A percentile compares a stretch with the other conserved stretches of the same genome.
Conservation (phyloP, 2,113 vertebrate genomes). For the Apteryx owenii region DNA sequence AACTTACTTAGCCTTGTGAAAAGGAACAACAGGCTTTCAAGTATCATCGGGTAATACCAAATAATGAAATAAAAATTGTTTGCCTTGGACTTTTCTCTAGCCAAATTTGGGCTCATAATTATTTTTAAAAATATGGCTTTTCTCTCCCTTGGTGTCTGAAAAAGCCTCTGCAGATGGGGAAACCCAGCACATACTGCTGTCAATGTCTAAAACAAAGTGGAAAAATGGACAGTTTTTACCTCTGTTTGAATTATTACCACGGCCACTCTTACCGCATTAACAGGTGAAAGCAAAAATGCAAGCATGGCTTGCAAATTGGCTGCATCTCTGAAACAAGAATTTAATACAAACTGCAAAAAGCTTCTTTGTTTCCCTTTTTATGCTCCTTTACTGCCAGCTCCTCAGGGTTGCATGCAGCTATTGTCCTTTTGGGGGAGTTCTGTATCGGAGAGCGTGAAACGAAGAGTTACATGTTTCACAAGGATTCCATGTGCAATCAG, state of each 20-base stretch:
- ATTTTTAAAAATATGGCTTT: not conserved
- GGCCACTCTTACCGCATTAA: not conserved
- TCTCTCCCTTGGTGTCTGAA: accelerated
- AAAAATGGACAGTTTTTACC: accelerated
- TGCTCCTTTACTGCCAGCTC: too few species aligned
- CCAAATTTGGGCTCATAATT: not conserved
- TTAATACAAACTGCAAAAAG: too few species aligned
- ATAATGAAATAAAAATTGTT: not conserved
- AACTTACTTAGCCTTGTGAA: accelerated
- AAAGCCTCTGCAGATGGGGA: not conserved
- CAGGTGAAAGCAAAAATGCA: not conserved
- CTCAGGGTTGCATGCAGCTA: not conserved
- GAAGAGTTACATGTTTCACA: not conserved
- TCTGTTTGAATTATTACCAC: accelerated
- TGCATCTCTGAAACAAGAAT: too few species aligned
- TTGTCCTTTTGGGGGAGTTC: not conserved
- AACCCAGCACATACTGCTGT: accelerated
- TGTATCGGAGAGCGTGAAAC: not conserved
- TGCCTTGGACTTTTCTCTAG: not conserved
- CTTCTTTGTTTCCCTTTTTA: too few species aligned
- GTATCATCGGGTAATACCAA: not conserved
- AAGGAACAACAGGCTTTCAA: not conserved
- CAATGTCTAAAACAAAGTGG: too few species aligned
- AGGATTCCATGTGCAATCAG: not conserved
- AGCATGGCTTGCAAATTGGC: accelerated